A percentile compares a stretch with the other conserved stretches of the same genome.
These are phyloP conservation scores for Cryptops parisi DNA, from an alignment of 2,888 invertebrate genomes.

Conservation along the genomic window DNA sequence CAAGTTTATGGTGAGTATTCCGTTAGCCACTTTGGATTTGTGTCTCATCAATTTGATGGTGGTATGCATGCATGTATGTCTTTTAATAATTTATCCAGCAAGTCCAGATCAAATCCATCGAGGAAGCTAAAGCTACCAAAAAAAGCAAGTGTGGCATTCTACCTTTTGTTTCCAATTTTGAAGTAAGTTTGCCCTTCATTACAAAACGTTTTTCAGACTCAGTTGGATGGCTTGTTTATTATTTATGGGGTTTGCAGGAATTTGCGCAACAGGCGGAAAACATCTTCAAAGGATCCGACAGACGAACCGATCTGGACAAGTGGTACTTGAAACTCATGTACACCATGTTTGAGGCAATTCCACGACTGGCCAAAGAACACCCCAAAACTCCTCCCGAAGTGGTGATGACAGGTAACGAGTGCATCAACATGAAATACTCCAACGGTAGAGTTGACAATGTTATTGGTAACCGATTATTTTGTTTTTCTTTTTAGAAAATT, in stretches of 20 bases:
- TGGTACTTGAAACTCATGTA: constrained; percentile 71
- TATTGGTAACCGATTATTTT: not conserved
- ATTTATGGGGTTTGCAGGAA: constrained; percentile 34
- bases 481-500: constrained; percentile 56
- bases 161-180: constrained; percentile 76
- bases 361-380: constrained; percentile 61
- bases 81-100: constrained; percentile 22
- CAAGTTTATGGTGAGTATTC: constrained; percentile 56
- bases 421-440: not conserved
- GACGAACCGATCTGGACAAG: constrained; percentile 80
- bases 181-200: constrained; percentile 37
- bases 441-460: not conserved
- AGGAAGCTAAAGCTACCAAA: constrained; percentile 56
- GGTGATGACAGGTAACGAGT: constrained; percentile 58
- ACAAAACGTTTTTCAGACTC: not conserved
- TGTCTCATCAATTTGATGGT: no score
- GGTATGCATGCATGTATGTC: not conserved
- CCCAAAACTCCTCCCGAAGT: constrained; percentile 86
- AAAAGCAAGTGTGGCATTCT: constrained; percentile 77
- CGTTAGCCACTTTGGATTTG: no score
- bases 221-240: not conserved
- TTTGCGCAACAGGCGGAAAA: constrained; percentile 75
- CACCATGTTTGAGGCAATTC: constrained; percentile 69
- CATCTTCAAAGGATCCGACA: constrained; percentile 70
- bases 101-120: constrained; percentile 41